Percentiles rank a stretch among this genome's conserved stretches.
Conservation (phyloP, 2,888 invertebrate genomes). For the Strigamia maritima region DNA sequence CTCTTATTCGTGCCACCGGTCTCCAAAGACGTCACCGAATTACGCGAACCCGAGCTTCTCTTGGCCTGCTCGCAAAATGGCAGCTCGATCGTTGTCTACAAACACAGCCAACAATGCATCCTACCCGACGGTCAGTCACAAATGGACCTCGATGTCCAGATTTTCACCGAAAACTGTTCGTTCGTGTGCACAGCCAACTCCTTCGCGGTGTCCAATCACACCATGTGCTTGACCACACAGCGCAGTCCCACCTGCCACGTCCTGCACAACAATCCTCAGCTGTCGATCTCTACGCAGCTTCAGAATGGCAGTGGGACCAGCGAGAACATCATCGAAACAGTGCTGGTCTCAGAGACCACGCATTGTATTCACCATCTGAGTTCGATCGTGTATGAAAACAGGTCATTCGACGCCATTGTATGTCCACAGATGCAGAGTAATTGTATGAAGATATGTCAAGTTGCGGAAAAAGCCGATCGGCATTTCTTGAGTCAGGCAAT, state of each 20-base stretch:
- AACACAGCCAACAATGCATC: not conserved
- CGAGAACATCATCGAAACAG: not conserved
- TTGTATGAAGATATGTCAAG: slow-evolving; percentile 5
- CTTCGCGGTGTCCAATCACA: not conserved
- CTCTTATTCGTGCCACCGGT: slow-evolving; percentile 25
- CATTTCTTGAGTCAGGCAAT: not conserved
- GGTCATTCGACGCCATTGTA: not conserved
- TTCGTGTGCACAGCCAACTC: not conserved
- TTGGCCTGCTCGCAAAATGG: slow-evolving; percentile 9
- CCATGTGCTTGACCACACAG: not conserved
- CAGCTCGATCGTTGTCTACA: not conserved
- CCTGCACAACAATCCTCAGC: not conserved
- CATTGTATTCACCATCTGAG: not conserved
- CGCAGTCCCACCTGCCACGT: not conserved
- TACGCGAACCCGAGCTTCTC: not conserved
- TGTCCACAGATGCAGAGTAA: not conserved
- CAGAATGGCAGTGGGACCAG: not conserved
- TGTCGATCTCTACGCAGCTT: not conserved
- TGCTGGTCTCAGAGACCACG: slow-evolving; percentile 1
- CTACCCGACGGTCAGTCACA: not conserved
- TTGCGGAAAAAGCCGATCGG: not conserved
- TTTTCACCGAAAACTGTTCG: slow-evolving; percentile 9
- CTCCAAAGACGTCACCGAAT: not conserved
- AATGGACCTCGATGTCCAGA: not conserved
- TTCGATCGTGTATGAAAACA: not conserved